Evolutionary conservation across 2,797 vertebrate genomes (phyloP).

Genomic region (Acanthiza pusilla): DNA sequence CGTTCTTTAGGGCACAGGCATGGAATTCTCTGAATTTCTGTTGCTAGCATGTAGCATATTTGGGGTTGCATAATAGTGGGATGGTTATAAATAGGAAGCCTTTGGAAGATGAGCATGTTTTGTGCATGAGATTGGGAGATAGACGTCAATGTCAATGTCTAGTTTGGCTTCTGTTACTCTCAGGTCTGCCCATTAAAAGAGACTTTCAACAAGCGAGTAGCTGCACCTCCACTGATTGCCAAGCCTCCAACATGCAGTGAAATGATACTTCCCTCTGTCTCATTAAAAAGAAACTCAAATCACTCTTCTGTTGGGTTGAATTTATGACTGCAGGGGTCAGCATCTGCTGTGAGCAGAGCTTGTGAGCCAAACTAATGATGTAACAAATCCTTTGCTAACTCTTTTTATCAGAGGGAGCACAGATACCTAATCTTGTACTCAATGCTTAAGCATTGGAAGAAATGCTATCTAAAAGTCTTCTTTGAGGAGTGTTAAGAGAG

Average conservation of each 20-base stretch:
- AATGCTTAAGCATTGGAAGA: neutral
- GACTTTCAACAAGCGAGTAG: neutral
- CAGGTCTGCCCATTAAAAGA: neutral
- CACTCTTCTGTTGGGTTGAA: neutral
- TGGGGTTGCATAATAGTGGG: neutral
- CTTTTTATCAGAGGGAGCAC: neutral
- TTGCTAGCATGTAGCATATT: neutral
- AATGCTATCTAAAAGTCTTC: neutral
- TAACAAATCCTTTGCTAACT: neutral
- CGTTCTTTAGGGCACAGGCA: neutral
- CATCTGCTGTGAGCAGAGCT: neutral
- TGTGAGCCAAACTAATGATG: neutral
- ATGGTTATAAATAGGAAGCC: neutral
- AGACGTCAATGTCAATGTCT: neutral
- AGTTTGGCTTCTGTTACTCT: neutral
- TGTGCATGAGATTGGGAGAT: neutral
- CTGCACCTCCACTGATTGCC: neutral
- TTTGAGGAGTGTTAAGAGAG: neutral
- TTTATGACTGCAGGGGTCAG: neutral
- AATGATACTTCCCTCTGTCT: neutral
- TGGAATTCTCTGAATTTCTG: neutral
- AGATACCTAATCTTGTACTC: neutral
- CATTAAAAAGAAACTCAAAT: neutral
- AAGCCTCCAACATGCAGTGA: neutral
- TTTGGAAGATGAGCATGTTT: neutral